A percentile compares a stretch with the other conserved stretches of the same genome.
These are phyloP conservation scores for Manis javanica DNA, from an alignment of 2,797 vertebrate genomes.

Conservation along the genomic window DNA sequence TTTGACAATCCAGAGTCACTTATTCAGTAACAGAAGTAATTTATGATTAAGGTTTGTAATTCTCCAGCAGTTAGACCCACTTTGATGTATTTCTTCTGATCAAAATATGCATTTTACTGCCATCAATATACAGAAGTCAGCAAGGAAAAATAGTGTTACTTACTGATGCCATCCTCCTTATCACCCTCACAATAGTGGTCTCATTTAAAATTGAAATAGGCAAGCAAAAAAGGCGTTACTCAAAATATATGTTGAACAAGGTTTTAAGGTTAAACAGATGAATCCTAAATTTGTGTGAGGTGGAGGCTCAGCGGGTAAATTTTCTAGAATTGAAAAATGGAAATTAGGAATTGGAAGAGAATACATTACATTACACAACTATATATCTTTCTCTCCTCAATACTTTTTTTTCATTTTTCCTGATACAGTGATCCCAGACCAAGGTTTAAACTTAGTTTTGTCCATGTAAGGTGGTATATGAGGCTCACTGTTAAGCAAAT, in stretches of 20 bases:
- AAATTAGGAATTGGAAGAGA: neutral
- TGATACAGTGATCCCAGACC: neutral
- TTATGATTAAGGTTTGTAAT: neutral
- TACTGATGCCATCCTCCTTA: neutral
- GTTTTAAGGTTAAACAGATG: neutral
- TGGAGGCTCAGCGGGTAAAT: neutral
- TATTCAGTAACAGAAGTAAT: neutral
- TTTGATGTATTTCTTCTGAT: neutral
- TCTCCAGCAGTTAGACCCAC: neutral
- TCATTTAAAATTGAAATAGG: conserved; percentile 41
- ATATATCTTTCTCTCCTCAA: neutral
- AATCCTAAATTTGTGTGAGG: neutral
- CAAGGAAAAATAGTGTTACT: neutral
- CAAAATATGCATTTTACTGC: neutral
- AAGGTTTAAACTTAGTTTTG: neutral
- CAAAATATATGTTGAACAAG: neutral
- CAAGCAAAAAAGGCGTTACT: neutral
- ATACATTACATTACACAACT: neutral
- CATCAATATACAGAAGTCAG: neutral
- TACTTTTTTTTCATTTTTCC: neutral
- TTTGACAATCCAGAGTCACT: neutral
- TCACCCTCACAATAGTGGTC: neutral
- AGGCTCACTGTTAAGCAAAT: neutral
- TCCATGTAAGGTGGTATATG: neutral
- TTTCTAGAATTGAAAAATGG: neutral